Percentiles rank a stretch among this genome's conserved stretches.
phyloP scores from a whole-genome alignment of 1,140 invertebrate species.

The Leptoteleia sp. region DNA sequence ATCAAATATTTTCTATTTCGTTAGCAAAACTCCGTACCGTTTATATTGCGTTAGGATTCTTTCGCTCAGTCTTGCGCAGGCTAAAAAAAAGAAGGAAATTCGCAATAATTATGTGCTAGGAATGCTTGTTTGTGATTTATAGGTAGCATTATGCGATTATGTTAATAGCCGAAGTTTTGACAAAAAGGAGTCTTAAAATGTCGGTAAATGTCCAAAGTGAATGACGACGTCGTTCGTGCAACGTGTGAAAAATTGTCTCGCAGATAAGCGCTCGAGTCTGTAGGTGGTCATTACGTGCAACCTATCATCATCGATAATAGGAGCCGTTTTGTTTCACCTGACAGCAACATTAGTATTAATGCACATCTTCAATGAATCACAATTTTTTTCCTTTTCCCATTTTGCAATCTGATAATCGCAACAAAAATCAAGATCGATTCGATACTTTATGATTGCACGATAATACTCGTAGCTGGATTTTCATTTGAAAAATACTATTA shows the following conservation, averaged over 20 bases:
- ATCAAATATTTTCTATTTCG: too few relatives aligned
- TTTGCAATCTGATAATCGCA: constrained; percentile 23
- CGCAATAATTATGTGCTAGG: constrained; percentile 41
- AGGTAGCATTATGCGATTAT: constrained; percentile 49
- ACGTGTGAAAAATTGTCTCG: constrained; percentile 63
- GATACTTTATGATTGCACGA: constrained; percentile 11
- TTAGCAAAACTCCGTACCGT: too few relatives aligned
- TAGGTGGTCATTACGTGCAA: constrained; percentile 62
- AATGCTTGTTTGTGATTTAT: constrained; percentile 53
- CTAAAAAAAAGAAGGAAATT: too few relatives aligned
- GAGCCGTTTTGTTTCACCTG: constrained; percentile 58
- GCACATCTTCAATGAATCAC: constrained; percentile 57
- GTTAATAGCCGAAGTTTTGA: constrained; percentile 51
- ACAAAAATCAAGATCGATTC: constrained; percentile 35
- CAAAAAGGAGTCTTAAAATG: constrained; percentile 58
- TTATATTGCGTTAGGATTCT: too few relatives aligned
- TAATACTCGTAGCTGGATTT: not conserved
- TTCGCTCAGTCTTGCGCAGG: too few relatives aligned
- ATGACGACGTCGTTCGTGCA: constrained; percentile 57
- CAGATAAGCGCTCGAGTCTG: constrained; percentile 49
- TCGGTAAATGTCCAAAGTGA: constrained; percentile 47
- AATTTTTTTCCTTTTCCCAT: constrained; percentile 55
- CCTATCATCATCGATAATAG: constrained; percentile 66
- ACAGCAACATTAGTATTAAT: constrained; percentile 61
- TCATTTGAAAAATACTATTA: not conserved